Evolutionary conservation across 92 coral and sea anemone genomes (phyloP), one percentile per base, ranked within the genome.

Genomic region (Micromussa lordhowensis): DNA sequence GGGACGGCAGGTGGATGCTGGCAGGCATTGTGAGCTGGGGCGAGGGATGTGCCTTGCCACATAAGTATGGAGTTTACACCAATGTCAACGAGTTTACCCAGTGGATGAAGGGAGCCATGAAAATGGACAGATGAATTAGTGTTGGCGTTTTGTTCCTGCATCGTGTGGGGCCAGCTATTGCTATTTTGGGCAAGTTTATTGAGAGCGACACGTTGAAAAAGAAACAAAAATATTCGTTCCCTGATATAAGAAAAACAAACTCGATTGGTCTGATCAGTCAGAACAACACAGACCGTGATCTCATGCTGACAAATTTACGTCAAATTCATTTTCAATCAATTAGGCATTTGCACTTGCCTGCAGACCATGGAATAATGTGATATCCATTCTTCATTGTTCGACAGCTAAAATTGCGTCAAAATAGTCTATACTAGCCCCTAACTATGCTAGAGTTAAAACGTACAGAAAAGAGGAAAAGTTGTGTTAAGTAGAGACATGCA

Each of bases 21-120:
- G 96, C 99, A 36, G 99, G 99, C 15, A 98, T 98, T 30, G 94
- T 98, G 58, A 98, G 98, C 87, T 98, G 99, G 99, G 93, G 98
- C 38, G 96, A 91, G 83, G 91, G 87, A 78, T 98, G 99, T 78
- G 99, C 94, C 0, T 73, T 94, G 75, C 99, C 99, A 11, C 87
- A 91, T 90, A 98, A 98, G 85, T 98, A 98, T 83, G 99, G 99
- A 54, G 98, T 98, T 78, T 98, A 98, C 92, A 93, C 98, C 51
- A 98, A 98, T 77, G 98, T 98, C 17, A 75, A 92, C 88, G 88
- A 83, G 89, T 93, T 90, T 30, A 90, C 88, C 22, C 94, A 91
- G 53, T 98, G 99, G 99, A 96, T 96, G 83, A 84, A 77, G 32
- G 48, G 77, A 70, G 80, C 77, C 17, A 18, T 94, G 86, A 92